These are phyloP conservation scores for Corythaixoides concolor DNA, from an alignment of 2,113 vertebrate genomes.

Conservation along the genomic window DNA sequence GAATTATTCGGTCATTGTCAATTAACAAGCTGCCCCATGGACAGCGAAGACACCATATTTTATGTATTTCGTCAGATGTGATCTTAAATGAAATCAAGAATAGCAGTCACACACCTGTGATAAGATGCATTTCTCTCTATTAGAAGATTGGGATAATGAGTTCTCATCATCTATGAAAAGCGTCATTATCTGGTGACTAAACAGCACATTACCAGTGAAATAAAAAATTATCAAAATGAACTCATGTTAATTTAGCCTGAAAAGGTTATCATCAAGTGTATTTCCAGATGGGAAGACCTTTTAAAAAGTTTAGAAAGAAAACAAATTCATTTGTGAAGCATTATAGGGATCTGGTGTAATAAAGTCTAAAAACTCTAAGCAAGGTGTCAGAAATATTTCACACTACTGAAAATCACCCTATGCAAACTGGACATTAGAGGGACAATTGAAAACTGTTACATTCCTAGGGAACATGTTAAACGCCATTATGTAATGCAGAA, in stretches of 20 bases:
- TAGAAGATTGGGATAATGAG: slow-evolving; percentile 44
- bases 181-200: slow-evolving; percentile 58
- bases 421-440: not conserved
- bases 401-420: not conserved
- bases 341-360: not conserved
- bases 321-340: not conserved
- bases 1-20: not conserved
- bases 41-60: not conserved
- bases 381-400: not conserved
- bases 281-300: slow-evolving; percentile 17
- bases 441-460: not conserved
- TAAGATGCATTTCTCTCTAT: slow-evolving; percentile 33
- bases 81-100: slow-evolving; percentile 43
- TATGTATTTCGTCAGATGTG: slow-evolving; percentile 22
- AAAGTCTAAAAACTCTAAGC: not conserved
- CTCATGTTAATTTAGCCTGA: slow-evolving; percentile 31
- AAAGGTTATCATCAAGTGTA: not conserved
- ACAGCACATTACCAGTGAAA: slow-evolving; percentile 46
- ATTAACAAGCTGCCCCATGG: not conserved
- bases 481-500: not conserved
- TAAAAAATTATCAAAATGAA: slow-evolving; percentile 42
- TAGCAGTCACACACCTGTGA: slow-evolving; percentile 30
- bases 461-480: not conserved
- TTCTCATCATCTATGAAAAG: slow-evolving; percentile 40
- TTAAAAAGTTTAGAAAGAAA: not conserved